A percentile compares a stretch with the other conserved stretches of the same genome.
Conservation (phyloP, 2,888 invertebrate genomes). For the Erebia aethiops region DNA sequence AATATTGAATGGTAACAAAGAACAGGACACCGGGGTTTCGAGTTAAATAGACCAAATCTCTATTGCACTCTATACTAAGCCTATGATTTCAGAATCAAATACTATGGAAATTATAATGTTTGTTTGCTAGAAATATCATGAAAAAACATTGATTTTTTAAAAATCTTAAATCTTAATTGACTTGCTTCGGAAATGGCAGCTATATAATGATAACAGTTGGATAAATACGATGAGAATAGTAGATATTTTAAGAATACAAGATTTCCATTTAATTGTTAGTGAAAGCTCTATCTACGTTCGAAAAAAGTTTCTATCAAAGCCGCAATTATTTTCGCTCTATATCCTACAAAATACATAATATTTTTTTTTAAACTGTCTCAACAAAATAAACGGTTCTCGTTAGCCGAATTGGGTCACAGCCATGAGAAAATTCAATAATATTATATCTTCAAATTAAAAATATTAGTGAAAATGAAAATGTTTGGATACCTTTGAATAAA, state of each 20-base stretch:
- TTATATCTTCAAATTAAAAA: conserved; percentile 7
- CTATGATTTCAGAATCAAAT: too few relatives aligned
- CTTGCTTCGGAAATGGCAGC: not conserved
- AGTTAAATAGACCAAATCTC: too few relatives aligned
- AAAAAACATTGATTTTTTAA: too few relatives aligned
- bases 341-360: not conserved
- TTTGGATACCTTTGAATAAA: conserved; percentile 5
- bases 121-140: too few relatives aligned
- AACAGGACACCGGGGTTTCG: too few relatives aligned
- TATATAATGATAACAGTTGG: not conserved
- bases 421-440: conserved; percentile 1
- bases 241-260: not conserved
- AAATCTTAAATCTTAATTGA: not conserved
- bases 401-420: conserved; percentile 4
- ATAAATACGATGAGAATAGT: too few relatives aligned
- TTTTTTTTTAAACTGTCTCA: not conserved
- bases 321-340: not conserved
- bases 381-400: not conserved
- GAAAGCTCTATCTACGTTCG: not conserved
- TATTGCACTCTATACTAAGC: too few relatives aligned
- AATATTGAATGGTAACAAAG: too few relatives aligned
- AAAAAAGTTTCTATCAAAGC: not conserved
- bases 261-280: not conserved
- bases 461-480: conserved; percentile 1
- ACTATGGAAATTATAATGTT: too few relatives aligned